Percentiles rank a stretch among this genome's conserved stretches.
These are phyloP conservation scores for Odiellus spinosus DNA, from an alignment of 2,888 invertebrate genomes.

Conservation along the genomic window DNA sequence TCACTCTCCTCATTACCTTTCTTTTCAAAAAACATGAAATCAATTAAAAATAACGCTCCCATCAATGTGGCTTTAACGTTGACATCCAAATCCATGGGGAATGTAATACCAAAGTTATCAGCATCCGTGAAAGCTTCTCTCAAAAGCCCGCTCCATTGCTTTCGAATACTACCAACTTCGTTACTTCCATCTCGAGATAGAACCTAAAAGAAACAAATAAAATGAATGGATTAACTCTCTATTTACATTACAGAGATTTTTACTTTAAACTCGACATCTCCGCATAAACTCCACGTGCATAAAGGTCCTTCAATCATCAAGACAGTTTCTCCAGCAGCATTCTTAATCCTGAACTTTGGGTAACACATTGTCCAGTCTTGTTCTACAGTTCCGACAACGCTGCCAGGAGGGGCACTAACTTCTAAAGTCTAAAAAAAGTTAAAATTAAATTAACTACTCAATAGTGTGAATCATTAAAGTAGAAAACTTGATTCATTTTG, in stretches of 20 bases:
- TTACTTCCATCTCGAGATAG: slow-evolving; percentile 55
- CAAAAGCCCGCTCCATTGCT: slow-evolving; percentile 70
- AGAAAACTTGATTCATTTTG: too few relatives aligned
- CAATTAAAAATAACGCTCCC: slow-evolving; percentile 67
- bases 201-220: slow-evolving; percentile 38
- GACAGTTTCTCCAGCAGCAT: slow-evolving; percentile 55
- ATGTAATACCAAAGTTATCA: slow-evolving; percentile 76
- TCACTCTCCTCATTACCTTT: slow-evolving; percentile 43
- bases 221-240: not conserved
- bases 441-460: not conserved
- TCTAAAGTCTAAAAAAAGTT: slow-evolving; percentile 47
- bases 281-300: slow-evolving; percentile 15
- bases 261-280: slow-evolving; percentile 17
- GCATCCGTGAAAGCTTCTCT: slow-evolving; percentile 70
- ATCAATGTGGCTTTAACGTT: slow-evolving; percentile 62
- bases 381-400: slow-evolving; percentile 22
- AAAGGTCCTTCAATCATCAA: slow-evolving; percentile 45
- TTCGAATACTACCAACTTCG: slow-evolving; percentile 70
- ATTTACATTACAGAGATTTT: not conserved
- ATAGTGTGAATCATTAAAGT: too few relatives aligned
- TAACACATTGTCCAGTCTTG: slow-evolving; percentile 24
- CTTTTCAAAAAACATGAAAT: slow-evolving; percentile 42
- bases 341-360: slow-evolving; percentile 48
- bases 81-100: slow-evolving; percentile 75
- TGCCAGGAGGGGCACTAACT: slow-evolving; percentile 44